Percentiles rank a stretch among this genome's conserved stretches.
phyloP scores from a whole-genome alignment of 2,888 invertebrate species.

The Netelia fuscicornis region DNA sequence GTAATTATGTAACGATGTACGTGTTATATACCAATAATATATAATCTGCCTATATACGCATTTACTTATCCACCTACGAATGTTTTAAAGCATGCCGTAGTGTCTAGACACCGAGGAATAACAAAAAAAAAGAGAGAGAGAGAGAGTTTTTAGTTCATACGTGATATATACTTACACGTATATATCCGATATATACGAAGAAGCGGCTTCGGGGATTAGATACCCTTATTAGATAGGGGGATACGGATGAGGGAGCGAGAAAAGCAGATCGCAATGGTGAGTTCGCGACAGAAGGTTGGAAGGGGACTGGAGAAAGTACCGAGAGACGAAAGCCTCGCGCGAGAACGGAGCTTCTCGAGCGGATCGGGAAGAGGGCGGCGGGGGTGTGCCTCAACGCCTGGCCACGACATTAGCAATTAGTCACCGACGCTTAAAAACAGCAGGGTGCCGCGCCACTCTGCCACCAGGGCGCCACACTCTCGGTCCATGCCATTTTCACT shows the following conservation, averaged over 20 bases:
- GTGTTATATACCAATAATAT: no score
- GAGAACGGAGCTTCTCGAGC: constrained; percentile 47
- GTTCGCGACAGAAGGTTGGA: no score
- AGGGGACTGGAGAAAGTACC: constrained; percentile 1
- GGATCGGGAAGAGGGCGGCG: constrained; percentile 69
- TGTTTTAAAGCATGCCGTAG: no score
- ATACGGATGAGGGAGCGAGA: constrained; percentile 25
- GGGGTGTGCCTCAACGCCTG: constrained; percentile 84
- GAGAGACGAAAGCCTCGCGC: constrained; percentile 9
- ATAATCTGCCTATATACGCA: no score
- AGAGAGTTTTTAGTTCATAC: no score
- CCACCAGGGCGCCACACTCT: constrained; percentile 60
- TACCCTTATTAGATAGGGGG: background rate
- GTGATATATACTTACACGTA: no score
- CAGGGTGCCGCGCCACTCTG: constrained; percentile 77
- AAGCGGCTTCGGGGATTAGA: background rate
- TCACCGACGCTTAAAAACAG: constrained; percentile 84
- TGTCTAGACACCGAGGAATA: no score
- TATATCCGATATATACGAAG: no score
- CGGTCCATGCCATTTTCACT: constrained; percentile 25
- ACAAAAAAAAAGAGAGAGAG: no score
- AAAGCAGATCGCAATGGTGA: background rate
- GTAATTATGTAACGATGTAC: no score
- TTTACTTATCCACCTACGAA: no score
- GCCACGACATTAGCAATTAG: constrained; percentile 85